A percentile compares a stretch with the other conserved stretches of the same genome.
These are phyloP conservation scores for Brachylomia viminalis DNA, from an alignment of 2,888 invertebrate species.

Conservation along the genomic window DNA sequence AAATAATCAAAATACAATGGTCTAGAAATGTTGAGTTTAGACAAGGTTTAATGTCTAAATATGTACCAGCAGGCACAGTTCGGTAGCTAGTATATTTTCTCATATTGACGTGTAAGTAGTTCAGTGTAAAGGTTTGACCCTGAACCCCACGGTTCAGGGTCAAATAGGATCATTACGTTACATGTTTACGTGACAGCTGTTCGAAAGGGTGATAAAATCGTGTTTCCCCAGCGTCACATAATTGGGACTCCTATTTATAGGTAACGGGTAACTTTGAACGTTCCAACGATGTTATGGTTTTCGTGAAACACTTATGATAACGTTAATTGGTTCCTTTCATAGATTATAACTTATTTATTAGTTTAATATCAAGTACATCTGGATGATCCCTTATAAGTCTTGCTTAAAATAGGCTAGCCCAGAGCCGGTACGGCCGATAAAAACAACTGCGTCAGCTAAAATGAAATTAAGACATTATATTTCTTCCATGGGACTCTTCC, in stretches of 20 bases:
- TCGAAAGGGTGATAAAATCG: conserved; percentile 21
- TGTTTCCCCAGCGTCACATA: conserved; percentile 1
- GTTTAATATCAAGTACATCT: background rate
- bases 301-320: background rate
- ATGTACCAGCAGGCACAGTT: background rate
- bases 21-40: conserved; percentile 13
- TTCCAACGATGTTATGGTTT: background rate
- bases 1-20: conserved; percentile 49
- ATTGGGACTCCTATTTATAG: conserved; percentile 12
- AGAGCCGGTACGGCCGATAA: background rate
- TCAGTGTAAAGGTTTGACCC: conserved; percentile 7
- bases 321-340: background rate
- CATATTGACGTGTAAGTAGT: background rate
- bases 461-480: no score
- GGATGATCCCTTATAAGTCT: background rate
- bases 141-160: conserved; percentile 37
- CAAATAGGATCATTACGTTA: conserved; percentile 31
- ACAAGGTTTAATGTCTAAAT: conserved; percentile 5
- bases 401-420: background rate
- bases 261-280: background rate
- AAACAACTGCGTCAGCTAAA: background rate
- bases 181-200: conserved; percentile 26
- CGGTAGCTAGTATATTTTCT: background rate
- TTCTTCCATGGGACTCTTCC: no score
- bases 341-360: background rate